Base-by-base conservation (phyloP, 2,113 vertebrate species). In the Clarias gariepinus region DNA sequence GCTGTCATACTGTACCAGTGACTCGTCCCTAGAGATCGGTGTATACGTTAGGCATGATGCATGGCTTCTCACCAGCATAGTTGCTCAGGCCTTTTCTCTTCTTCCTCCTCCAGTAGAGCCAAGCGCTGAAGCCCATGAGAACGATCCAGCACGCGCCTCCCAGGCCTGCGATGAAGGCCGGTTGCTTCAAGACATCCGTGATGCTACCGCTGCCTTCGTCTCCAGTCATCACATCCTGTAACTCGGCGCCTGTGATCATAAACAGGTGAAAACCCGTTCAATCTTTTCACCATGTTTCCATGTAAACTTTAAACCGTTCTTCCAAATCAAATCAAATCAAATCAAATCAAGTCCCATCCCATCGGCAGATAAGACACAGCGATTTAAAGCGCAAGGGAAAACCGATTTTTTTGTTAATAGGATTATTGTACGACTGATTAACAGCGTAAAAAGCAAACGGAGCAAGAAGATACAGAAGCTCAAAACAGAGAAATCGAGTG, bases 81-180 rank as follows among this genome's bases (percentile, higher is more conserved):
- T 99, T 99, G 95, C 98, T 99, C 88, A 99, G 97, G 13, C 98
- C 98, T 96, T 99, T 99, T 91, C 98, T 97, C 96, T 99, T 99
- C 97, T 99, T 99, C 90, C 98, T 97, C 91, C 98, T 91, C 98
- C 98, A 99, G 92, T 99, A 99, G 0, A 99, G 94, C 98, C 98
- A 99, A 94, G 99, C 98, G 94, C 98, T 99, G 95, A 99, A 99
- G 84, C 98, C 98, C 98, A 99, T 99, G 89, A 99, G 94, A 91
- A 99, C 99, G 90, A 99, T 98, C 98, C 98, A 99, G 91, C 98
- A 99, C 23, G 98, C 98, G 36, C 98, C 98, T 83, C 98, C 98
- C 3, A 99, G 98, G 69, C 98, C 98, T 52, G 98, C 98, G 79
- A 99, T 99, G 90, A 99, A 99, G 85, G 98, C 98, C 33, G 98